Conservation (phyloP, 2,797 vertebrate species). For the Diceros bicornis region DNA sequence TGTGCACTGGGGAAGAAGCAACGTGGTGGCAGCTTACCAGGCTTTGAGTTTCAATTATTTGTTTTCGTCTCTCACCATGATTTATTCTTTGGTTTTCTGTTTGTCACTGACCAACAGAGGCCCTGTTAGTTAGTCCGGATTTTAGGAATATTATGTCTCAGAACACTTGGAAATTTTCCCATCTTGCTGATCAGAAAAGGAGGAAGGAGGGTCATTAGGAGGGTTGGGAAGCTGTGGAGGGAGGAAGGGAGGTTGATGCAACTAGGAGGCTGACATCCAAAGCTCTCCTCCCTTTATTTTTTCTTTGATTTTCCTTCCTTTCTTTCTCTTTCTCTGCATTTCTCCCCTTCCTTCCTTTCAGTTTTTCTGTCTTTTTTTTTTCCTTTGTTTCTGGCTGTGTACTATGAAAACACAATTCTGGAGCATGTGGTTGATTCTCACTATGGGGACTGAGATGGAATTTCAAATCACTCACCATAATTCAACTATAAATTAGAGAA, state of each 20-base stretch:
- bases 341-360: neutral
- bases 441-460: slow-evolving; percentile 63
- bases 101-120: neutral
- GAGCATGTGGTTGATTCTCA: slow-evolving; percentile 35
- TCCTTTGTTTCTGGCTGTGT: slow-evolving; percentile 25
- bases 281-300: neutral
- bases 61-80: neutral
- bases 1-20: neutral
- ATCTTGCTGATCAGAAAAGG: neutral
- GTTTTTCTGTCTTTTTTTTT: neutral
- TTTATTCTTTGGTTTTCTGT: neutral
- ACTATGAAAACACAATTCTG: slow-evolving; percentile 56
- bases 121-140: neutral
- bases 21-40: neutral
- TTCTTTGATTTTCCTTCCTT: neutral
- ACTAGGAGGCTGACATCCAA: neutral
- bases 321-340: neutral
- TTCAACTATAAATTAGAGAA: slow-evolving; percentile 68
- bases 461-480: slow-evolving; percentile 73
- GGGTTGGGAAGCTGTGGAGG: neutral
- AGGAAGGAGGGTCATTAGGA: neutral
- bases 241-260: accelerated
- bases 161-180: neutral
- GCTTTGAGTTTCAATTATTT: neutral
- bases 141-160: slow-evolving; percentile 31